Evolutionary conservation across 2,113 vertebrate species (phyloP).

Genomic region (Pedionomus torquatus): DNA sequence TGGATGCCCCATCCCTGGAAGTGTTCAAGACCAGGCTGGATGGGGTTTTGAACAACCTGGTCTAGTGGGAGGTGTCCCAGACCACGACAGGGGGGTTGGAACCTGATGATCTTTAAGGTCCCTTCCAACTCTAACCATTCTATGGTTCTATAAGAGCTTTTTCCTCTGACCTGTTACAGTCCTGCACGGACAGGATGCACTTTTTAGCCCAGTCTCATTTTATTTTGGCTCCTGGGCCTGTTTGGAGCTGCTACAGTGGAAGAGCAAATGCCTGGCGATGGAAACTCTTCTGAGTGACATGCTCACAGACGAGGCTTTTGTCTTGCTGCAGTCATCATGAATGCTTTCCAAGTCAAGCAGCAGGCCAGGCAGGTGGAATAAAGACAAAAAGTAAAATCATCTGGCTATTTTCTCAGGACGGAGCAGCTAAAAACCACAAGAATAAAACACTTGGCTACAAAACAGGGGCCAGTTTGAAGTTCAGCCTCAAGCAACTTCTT

Average conservation of each 20-base stretch:
- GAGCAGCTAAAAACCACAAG: neutral
- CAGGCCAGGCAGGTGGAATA: neutral
- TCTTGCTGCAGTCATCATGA: neutral
- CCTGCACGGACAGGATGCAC: neutral
- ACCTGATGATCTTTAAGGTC: no score
- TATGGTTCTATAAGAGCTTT: no score
- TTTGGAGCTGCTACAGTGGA: neutral
- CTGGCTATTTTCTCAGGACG: neutral
- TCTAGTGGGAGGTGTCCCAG: no score
- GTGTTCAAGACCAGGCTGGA: no score
- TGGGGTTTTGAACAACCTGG: no score
- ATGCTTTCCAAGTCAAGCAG: neutral
- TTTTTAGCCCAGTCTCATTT: neutral
- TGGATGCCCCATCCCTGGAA: no score
- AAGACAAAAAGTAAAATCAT: neutral
- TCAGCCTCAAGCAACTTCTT: neutral
- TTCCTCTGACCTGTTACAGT: rapidly evolving
- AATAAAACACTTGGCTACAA: neutral
- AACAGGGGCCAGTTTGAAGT: neutral
- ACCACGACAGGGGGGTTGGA: no score
- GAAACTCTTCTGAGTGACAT: neutral
- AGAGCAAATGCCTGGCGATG: rapidly evolving
- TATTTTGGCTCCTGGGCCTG: neutral
- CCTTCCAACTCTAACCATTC: no score
- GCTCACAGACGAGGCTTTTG: rapidly evolving